Evolutionary conservation across 2,888 invertebrate species (phyloP).

Genomic region (Abrostola tripartita): DNA sequence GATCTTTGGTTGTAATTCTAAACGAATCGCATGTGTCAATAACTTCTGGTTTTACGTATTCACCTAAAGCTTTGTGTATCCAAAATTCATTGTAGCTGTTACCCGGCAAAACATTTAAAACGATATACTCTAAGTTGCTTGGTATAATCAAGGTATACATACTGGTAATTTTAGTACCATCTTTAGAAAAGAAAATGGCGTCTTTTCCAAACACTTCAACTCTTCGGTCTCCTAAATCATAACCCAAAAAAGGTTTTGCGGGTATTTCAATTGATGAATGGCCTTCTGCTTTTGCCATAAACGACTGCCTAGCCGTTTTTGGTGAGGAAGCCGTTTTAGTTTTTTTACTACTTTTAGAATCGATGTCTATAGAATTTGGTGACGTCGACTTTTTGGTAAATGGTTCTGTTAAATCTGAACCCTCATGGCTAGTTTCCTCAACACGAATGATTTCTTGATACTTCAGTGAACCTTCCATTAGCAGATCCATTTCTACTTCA

Average conservation of each 20-base stretch:
- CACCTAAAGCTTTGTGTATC: slow-evolving; percentile 76
- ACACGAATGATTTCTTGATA: slow-evolving; percentile 66
- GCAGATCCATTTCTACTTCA: slow-evolving; percentile 73
- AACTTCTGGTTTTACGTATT: slow-evolving; percentile 59
- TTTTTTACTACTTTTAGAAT: slow-evolving; percentile 70
- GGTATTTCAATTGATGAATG: slow-evolving; percentile 43
- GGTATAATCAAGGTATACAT: slow-evolving; percentile 78
- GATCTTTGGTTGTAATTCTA: slow-evolving; percentile 75
- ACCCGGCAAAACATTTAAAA: slow-evolving; percentile 73
- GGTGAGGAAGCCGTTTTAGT: slow-evolving; percentile 64
- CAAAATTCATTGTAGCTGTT: slow-evolving; percentile 77
- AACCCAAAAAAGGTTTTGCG: slow-evolving; percentile 76
- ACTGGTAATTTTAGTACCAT: slow-evolving; percentile 74
- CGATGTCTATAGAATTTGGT: slow-evolving; percentile 57
- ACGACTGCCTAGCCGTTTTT: slow-evolving; percentile 57
- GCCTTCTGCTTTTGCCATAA: slow-evolving; percentile 31
- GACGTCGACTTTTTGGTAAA: slow-evolving; percentile 57
- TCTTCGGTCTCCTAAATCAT: slow-evolving; percentile 79
- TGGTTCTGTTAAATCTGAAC: slow-evolving; percentile 38
- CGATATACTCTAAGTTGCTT: slow-evolving; percentile 75
- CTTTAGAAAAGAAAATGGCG: slow-evolving; percentile 76
- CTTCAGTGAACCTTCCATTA: slow-evolving; percentile 83
- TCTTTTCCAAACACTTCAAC: slow-evolving; percentile 83
- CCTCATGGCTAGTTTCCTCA: slow-evolving; percentile 57
- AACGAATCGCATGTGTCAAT: slow-evolving; percentile 75